These are phyloP conservation scores for Folsomia manolachei DNA, from an alignment of 2,888 invertebrate genomes.

Conservation along the genomic window DNA sequence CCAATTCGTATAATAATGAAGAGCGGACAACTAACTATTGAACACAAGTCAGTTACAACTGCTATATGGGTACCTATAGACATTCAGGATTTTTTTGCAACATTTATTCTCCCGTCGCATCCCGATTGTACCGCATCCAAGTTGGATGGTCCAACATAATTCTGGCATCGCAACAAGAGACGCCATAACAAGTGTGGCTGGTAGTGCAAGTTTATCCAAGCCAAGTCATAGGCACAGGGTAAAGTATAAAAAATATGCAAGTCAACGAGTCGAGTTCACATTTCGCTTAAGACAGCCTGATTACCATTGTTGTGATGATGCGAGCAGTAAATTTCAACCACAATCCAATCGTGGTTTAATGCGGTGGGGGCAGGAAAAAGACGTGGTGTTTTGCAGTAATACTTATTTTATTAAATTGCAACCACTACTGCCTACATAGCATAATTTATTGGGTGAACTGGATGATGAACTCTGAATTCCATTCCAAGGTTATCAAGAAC, in stretches of 20 bases:
- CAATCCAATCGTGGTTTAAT: not conserved
- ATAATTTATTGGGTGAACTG: not conserved
- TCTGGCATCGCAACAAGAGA: not conserved
- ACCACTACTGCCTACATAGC: not conserved
- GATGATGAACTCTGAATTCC: not conserved
- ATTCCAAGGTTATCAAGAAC: not conserved
- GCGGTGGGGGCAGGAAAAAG: too few relatives aligned
- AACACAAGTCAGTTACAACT: too few relatives aligned
- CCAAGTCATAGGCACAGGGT: not conserved
- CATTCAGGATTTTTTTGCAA: not conserved
- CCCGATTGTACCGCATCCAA: too few relatives aligned
- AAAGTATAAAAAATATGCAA: not conserved
- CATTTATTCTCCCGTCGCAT: not conserved
- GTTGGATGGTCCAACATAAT: not conserved
- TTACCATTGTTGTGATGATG: not conserved
- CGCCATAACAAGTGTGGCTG: not conserved
- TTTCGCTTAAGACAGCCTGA: not conserved
- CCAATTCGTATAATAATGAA: not conserved
- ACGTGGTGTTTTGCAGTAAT: too few relatives aligned
- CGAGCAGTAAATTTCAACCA: not conserved
- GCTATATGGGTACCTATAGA: not conserved
- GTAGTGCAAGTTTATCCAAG: not conserved
- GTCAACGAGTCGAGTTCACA: not conserved
- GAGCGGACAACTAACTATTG: not conserved
- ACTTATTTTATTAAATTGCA: not conserved